Evolutionary conservation across 2,113 vertebrate genomes (phyloP), one percentile per base, ranked within the genome.

Genomic region (Tachysurus fulvidraco): DNA sequence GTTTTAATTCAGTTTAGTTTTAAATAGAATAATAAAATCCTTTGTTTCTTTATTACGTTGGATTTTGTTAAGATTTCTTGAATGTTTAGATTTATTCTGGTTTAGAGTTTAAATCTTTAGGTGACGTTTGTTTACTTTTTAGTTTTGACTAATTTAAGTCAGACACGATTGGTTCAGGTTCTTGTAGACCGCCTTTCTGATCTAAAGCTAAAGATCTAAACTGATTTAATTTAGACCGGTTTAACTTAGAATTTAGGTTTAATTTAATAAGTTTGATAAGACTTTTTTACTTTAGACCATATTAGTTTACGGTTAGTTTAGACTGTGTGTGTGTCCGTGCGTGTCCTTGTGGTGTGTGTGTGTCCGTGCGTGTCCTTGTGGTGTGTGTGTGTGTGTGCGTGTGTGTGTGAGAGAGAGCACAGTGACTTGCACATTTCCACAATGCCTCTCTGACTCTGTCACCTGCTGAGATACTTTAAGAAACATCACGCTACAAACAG

Each of bases 401-500:
- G 19, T 59, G 77, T 25, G 30, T 14, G 67, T 25, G 73, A 77
- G 36, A 36, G 36, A 36, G 36, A 46, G 17, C 25, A 54, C 17
- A 36, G 85, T 89, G 87, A 84, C 89, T 89, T 88, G 85, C 88
- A 89, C 83, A 89, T 85, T 79, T 69, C 10, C 28, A 36, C 25
- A 8, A 17, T 7, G n/a, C 28, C 64, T 85, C 81, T 93, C 87
- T 92, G 83, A 85, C 91, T 88, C 55, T 80, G 67, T 86, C 94
- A 94, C 93, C 94, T 95, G 95, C 94, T 90, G 78, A 91, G 88
- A 94, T 94, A 92, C 93, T 91, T 90, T 82, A 78, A 92, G 91
- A 89, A 89, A 90, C 88, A 62, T 86, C 90, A 89, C 88, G 9
- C 46, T 23, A 44, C 19, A 73, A 71, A 64, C 85, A 85, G 46